These are phyloP conservation scores for Dryococelus australis DNA, from an alignment of 2,888 invertebrate species.

Conservation along the genomic window DNA sequence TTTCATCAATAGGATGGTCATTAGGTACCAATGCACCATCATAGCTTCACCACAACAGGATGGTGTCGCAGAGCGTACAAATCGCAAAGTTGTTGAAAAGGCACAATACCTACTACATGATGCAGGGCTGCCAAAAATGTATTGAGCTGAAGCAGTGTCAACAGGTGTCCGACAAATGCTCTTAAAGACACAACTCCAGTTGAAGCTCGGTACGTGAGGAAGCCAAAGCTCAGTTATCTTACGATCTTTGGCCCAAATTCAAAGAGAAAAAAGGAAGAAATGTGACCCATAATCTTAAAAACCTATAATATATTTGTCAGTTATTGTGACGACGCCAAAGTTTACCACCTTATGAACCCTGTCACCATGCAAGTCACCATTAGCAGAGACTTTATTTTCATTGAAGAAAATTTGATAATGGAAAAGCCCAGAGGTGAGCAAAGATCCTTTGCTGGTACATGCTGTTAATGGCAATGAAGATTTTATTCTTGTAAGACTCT, in stretches of 20 bases:
- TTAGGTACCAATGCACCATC: background rate
- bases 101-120: background rate
- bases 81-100: background rate
- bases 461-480: too few species aligned
- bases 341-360: too few species aligned
- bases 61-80: background rate
- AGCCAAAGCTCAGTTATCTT: background rate
- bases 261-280: background rate
- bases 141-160: conserved; percentile 7
- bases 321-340: too few species aligned
- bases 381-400: too few species aligned
- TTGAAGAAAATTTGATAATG: too few species aligned
- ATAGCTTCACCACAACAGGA: background rate
- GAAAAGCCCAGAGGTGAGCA: too few species aligned
- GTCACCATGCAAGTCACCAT: too few species aligned
- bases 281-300: background rate
- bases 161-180: background rate
- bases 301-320: too few species aligned
- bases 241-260: background rate
- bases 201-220: background rate
- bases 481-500: too few species aligned
- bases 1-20: background rate
- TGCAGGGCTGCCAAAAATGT: conserved; percentile 4
- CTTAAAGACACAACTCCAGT: background rate
- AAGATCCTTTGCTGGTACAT: too few species aligned